Percentiles rank a stretch among this genome's conserved stretches.
phyloP scores from a whole-genome alignment of 2,888 invertebrate species.

The Euplagia quadripunctaria region DNA sequence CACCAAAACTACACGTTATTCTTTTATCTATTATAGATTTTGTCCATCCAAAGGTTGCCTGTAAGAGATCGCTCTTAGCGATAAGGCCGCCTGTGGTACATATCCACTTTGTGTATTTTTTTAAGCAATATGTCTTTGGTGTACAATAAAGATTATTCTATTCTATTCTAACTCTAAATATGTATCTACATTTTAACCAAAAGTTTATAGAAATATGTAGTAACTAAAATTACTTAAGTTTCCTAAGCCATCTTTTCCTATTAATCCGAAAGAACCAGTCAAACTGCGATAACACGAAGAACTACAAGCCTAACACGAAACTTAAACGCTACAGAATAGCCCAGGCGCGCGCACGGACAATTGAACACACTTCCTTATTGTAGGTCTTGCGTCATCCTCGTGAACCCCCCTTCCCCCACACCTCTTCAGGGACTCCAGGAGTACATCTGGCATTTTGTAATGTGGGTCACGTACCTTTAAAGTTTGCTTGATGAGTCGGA shows the following conservation, averaged over 20 bases:
- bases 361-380: slow-evolving; percentile 81
- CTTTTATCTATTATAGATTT: no score
- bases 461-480: slow-evolving; percentile 22
- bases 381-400: slow-evolving; percentile 70
- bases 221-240: neutral
- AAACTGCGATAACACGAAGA: neutral
- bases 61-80: no score
- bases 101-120: no score
- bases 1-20: no score
- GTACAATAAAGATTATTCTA: no score
- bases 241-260: neutral
- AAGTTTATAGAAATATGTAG: neutral
- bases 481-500: neutral
- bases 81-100: no score
- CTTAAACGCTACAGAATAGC: slow-evolving; percentile 52
- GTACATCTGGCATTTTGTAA: slow-evolving; percentile 27
- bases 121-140: no score
- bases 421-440: slow-evolving; percentile 30
- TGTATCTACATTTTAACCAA: neutral
- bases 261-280: neutral
- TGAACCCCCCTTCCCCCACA: slow-evolving; percentile 8
- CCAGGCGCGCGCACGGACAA: slow-evolving; percentile 64
- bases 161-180: no score
- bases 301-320: neutral
- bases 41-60: no score